Base-by-base conservation (phyloP, 2,797 vertebrate genomes). In the Chaenodraco wilsoni region DNA sequence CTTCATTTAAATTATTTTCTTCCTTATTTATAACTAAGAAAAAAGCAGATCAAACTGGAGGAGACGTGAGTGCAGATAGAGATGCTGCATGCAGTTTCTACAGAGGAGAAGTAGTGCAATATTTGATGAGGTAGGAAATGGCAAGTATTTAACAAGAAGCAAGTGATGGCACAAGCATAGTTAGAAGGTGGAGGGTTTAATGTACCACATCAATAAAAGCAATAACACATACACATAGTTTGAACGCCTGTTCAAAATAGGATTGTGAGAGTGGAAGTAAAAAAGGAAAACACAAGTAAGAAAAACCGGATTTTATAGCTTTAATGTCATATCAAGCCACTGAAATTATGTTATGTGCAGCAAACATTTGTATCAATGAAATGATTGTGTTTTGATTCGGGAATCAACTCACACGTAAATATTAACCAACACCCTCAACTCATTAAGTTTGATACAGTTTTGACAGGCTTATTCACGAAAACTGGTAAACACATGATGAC, bases 121-220 rank as follows among this genome's bases (percentile, higher is more conserved):
- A 79, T 73, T 37, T 37, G 33, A 37, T 37, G 33, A 37, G n/a
- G 33, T 41, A 13, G 16, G 52, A 63, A 60, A 67, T 44, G 27
- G 41, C 48, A 33, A 78, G 74, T 78, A 73, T 56, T 86, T 91
- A 65, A 72, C 19, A 44, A 65, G 51, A 62, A 17, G 17, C 6
- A 31, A 84, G 71, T 77, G 65, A 80, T 76, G 74, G 83, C 75
- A 89, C 91, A 88, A 82, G 21, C 21, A 37, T 3, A 50, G 44
- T 69, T 65, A 45, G 44, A 78, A 69, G 6, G n/a, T 41, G 37
- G 9, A 48, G 14, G 72, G 50, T 58, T 43, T 46, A 52, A 45
- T 81, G 54, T 71, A 70, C 44, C 21, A 72, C 31, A 61, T 41
- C 72, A 23, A 74, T 31, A 51, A 85, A 85, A 90, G 84, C 88